Conservation (phyloP, 2,888 invertebrate species). For the Leptodirus hochenwartii region DNA sequence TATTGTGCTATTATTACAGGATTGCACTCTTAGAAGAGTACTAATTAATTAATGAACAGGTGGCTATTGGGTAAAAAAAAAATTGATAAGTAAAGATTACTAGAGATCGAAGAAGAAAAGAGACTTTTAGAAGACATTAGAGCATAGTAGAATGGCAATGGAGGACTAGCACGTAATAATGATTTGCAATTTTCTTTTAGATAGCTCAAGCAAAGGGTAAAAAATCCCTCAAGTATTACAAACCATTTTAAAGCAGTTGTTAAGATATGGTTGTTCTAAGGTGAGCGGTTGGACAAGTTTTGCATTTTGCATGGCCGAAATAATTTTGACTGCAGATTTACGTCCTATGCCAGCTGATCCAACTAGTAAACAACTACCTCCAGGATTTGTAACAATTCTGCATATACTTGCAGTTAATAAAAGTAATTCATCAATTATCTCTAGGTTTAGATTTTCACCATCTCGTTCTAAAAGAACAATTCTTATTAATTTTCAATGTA, state of each 20-base stretch:
- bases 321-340: conserved; percentile 55
- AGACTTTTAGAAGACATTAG: too few relatives aligned
- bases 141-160: too few relatives aligned
- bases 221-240: too few relatives aligned
- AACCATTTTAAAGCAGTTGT: conserved; percentile 61
- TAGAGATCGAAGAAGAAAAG: too few relatives aligned
- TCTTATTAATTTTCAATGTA: background rate
- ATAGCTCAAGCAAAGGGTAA: too few relatives aligned
- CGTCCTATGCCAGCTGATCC: conserved; percentile 70
- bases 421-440: conserved; percentile 48
- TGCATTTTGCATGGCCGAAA: conserved; percentile 53
- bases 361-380: conserved; percentile 48
- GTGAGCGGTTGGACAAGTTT: conserved; percentile 28
- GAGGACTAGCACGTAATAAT: too few relatives aligned
- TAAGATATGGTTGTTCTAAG: conserved; percentile 37
- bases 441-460: conserved; percentile 36
- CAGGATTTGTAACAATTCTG: conserved; percentile 38
- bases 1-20: conserved; percentile 2
- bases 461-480: conserved; percentile 38
- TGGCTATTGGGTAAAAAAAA: too few relatives aligned
- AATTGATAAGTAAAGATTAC: too few relatives aligned
- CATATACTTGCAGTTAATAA: conserved; percentile 43
- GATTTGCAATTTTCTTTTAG: too few relatives aligned
- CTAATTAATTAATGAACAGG: too few relatives aligned
- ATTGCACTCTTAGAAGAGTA: too few relatives aligned